These are phyloP conservation scores for Nysson spinosus DNA, from an alignment of 2,888 invertebrate species.

Conservation along the genomic window DNA sequence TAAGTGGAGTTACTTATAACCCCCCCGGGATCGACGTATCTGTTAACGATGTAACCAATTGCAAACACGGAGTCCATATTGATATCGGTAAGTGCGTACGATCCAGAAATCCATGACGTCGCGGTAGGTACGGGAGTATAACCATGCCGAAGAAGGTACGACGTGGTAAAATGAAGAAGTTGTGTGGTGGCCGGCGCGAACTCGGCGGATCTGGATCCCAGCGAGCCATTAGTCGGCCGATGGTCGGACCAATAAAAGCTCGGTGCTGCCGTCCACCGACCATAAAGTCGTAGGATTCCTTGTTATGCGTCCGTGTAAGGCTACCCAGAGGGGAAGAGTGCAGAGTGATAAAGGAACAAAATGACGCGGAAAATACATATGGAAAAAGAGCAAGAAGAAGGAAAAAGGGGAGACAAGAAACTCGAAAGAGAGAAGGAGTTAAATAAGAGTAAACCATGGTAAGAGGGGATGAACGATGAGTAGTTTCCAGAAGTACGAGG, in stretches of 20 bases:
- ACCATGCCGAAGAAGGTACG: constrained; percentile 46
- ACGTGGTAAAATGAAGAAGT: constrained; percentile 62
- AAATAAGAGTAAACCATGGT: neutral
- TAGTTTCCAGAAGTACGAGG: neutral
- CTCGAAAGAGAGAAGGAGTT: constrained; percentile 10
- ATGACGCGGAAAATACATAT: constrained; percentile 15
- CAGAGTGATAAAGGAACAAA: constrained; percentile 1
- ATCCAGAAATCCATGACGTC: constrained; percentile 8
- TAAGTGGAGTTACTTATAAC: too few species aligned
- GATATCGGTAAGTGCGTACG: neutral
- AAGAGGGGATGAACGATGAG: constrained; percentile 33
- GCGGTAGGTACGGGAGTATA: constrained; percentile 10
- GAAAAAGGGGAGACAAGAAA: constrained; percentile 19
- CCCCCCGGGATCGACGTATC: too few species aligned
- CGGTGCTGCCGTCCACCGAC: constrained; percentile 56
- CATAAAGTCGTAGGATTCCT: constrained; percentile 71
- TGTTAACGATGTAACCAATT: too few species aligned
- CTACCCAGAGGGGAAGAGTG: constrained; percentile 8
- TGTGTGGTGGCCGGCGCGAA: constrained; percentile 56
- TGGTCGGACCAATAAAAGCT: constrained; percentile 67
- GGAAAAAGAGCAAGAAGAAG: constrained; percentile 5
- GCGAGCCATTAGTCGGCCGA: constrained; percentile 64
- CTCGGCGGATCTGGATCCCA: constrained; percentile 61
- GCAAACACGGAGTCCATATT: too few species aligned
- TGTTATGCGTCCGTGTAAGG: constrained; percentile 59